Conservation (phyloP, 2,113 vertebrate species). For the Himantopus leucocephalus region DNA sequence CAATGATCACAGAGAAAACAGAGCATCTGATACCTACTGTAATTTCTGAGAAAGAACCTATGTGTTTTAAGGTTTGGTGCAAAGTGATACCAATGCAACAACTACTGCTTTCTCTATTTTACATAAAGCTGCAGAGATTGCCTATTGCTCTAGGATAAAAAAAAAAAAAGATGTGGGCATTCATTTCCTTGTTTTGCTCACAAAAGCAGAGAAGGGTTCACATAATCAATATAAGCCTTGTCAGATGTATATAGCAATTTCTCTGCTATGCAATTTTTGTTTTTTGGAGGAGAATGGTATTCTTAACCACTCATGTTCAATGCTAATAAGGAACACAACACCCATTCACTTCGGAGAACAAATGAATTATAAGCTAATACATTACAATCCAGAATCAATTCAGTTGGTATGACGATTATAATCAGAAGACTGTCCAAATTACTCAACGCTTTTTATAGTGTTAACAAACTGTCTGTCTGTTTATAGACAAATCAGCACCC, state of each 20-base stretch:
- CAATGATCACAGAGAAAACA: background rate
- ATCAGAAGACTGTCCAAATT: background rate
- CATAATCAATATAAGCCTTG: background rate
- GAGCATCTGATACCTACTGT: background rate
- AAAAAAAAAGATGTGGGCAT: background rate
- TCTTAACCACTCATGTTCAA: background rate
- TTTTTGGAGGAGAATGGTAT: background rate
- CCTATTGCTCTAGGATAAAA: background rate
- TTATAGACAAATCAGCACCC: background rate
- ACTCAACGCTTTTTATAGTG: background rate
- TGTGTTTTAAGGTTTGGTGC: background rate
- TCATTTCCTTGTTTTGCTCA: background rate
- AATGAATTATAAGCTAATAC: background rate
- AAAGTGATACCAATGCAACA: background rate
- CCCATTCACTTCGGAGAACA: background rate
- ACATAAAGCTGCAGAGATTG: background rate
- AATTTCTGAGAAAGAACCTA: background rate
- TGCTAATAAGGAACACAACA: background rate
- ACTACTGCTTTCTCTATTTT: background rate
- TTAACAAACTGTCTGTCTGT: background rate
- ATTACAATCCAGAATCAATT: background rate
- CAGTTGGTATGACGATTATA: background rate
- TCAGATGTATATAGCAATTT: background rate
- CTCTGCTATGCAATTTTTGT: background rate
- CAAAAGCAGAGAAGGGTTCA: background rate